Base-by-base conservation (phyloP, 2,797 vertebrate species). In the Peromyscus eremicus region DNA sequence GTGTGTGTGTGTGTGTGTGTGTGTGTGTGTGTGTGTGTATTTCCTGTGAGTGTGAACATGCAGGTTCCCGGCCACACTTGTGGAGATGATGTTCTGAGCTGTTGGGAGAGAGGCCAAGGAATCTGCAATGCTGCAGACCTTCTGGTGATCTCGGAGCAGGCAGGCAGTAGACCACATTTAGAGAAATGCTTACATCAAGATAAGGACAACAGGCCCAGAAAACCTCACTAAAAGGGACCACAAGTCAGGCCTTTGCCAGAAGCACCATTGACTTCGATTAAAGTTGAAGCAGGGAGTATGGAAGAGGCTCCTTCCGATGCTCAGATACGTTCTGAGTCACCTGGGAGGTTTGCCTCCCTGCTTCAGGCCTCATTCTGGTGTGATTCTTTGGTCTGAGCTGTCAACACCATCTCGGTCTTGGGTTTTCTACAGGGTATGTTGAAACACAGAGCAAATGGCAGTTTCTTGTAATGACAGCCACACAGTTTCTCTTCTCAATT, bases 1-100 rank as follows among this genome's bases (percentile, higher is more conserved):
- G 55, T 9, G 0, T 0, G 6, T 16, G 11, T 27, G 55, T 9
- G 0, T 0, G 6, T 16, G 0, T 13, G 55, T 9, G 0, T 0
- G 6, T 16, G 0, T 13, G 55, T 9, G 0, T 0, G 6, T 16
- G 55, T 9, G 0, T 0, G 6, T 16, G 11, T 27, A 23, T 37
- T n/a, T 87, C 88, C 32, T 19, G 0, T 34, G 75, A 86, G 32
- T 5, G 7, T 68, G 11, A 37, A 40, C 49, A n/a, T 4, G 21
- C 40, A 5, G 60, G 29, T 79, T 64, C 81, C 43, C 27, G 13
- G n/a, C 34, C 66, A 46, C 12, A 2, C 5, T 23, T 19, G 5
- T 0, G 5, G n/a, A 83, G 32, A 37, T 75, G 40, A 17, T 60
- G 52, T 82, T 79, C 29, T 77, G 92, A 91, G 27, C 57, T 16